Evolutionary conservation across 1,140 invertebrate genomes (phyloP).

Genomic region (Eulimnadia texana): DNA sequence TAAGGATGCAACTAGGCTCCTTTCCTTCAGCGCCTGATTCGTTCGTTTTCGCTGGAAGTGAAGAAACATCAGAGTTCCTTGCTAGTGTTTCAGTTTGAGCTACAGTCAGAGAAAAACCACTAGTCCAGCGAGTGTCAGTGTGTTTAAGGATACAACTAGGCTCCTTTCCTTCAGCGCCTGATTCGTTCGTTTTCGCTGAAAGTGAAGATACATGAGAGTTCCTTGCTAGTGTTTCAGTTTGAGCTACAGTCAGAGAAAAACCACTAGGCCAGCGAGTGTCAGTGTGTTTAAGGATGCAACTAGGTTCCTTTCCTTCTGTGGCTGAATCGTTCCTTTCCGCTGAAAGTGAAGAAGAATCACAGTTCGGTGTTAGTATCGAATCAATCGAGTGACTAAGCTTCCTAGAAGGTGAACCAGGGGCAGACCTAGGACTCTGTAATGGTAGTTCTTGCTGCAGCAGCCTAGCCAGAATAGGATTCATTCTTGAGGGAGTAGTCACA

Average conservation of each 20-base stretch:
- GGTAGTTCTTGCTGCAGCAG: background rate
- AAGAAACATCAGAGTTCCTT: too few species aligned
- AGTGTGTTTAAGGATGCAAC: background rate
- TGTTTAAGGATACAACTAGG: background rate
- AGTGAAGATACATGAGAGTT: background rate
- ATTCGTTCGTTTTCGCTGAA: background rate
- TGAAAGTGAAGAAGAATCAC: background rate
- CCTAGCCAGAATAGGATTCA: slow-evolving; percentile 2
- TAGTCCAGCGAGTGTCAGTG: too few species aligned
- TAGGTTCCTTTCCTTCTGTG: background rate
- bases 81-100: too few species aligned
- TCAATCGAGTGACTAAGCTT: background rate
- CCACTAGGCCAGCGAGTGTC: background rate
- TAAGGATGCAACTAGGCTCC: too few species aligned
- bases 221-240: background rate
- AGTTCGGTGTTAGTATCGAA: background rate
- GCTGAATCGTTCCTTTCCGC: background rate
- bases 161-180: background rate
- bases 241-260: background rate
- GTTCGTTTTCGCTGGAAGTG: too few species aligned
- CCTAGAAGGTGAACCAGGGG: too few species aligned
- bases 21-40: too few species aligned
- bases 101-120: too few species aligned
- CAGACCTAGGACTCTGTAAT: background rate
- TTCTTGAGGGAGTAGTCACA: background rate